phyloP scores from a whole-genome alignment of 1,140 invertebrate genomes.

The Mylabris phalerata region DNA sequence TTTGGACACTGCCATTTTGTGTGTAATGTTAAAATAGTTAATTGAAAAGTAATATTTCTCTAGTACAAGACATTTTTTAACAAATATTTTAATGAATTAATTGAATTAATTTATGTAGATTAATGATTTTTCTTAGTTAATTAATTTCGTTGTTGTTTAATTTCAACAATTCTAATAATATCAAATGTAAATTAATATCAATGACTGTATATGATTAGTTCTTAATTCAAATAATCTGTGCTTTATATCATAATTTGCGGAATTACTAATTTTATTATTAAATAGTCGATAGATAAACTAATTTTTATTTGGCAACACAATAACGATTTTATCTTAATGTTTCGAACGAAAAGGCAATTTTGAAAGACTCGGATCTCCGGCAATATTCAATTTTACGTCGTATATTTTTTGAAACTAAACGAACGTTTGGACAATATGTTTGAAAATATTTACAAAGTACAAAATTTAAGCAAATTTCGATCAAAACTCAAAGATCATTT shows the following conservation, averaged over 20 bases:
- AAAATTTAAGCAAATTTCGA: too few relatives aligned
- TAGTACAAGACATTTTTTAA: background rate
- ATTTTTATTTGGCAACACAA: background rate
- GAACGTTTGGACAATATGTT: too few relatives aligned
- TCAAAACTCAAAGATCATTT: too few relatives aligned
- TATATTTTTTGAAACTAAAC: too few relatives aligned
- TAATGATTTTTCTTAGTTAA: background rate
- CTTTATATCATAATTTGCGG: background rate
- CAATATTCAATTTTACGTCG: too few relatives aligned
- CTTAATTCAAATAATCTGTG: background rate
- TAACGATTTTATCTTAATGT: background rate
- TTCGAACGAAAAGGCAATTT: background rate
- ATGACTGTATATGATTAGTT: background rate
- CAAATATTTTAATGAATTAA: background rate
- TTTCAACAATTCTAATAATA: background rate
- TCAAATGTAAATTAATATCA: background rate
- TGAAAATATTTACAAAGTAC: too few relatives aligned
- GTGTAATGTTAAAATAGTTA: background rate
- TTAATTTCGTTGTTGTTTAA: background rate
- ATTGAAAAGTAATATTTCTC: too few relatives aligned
- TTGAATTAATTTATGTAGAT: background rate
- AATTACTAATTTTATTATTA: background rate
- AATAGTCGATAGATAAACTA: background rate
- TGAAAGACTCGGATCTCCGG: too few relatives aligned
- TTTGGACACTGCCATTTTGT: constrained; percentile 13